Conservation (phyloP, 1,140 invertebrate genomes). For the Calephelis virginiensis region DNA sequence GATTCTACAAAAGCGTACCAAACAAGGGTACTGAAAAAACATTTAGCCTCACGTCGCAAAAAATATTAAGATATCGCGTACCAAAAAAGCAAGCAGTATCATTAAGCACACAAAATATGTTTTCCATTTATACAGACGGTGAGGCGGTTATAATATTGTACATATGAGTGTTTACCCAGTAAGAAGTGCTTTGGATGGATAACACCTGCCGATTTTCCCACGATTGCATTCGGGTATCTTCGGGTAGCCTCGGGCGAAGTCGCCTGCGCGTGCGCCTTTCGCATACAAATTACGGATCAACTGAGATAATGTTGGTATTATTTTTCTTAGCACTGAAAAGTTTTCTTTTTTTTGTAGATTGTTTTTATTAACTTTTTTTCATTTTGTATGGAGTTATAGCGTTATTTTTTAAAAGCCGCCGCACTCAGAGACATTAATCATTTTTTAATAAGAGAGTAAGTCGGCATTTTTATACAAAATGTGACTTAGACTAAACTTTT, state of each 20-base stretch:
- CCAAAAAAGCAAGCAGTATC: constrained; percentile 75
- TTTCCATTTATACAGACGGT: constrained; percentile 74
- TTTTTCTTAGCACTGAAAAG: not conserved
- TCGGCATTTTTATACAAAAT: no score
- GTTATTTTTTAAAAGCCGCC: no score
- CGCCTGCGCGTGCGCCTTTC: constrained; percentile 30
- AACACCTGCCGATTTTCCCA: constrained; percentile 75
- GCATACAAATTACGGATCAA: constrained; percentile 6
- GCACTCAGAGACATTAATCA: no score
- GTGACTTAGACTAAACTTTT: no score
- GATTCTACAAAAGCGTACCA: constrained; percentile 37
- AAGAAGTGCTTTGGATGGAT: constrained; percentile 70
- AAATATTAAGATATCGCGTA: constrained; percentile 63
- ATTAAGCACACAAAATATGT: constrained; percentile 78
- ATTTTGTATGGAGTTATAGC: no score
- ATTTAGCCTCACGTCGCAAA: constrained; percentile 55
- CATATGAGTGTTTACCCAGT: constrained; percentile 75
- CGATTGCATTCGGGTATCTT: constrained; percentile 59
- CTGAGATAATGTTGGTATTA: not conserved
- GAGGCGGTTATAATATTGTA: constrained; percentile 76
- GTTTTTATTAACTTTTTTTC: no score
- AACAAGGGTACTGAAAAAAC: constrained; percentile 60
- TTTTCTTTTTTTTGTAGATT: not conserved
- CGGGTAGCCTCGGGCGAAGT: constrained; percentile 49
- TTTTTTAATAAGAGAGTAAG: no score